A percentile compares a stretch with the other conserved stretches of the same genome.
These are phyloP conservation scores for Prolemur simus DNA, from an alignment of 2,113 vertebrate genomes.

Conservation along the genomic window DNA sequence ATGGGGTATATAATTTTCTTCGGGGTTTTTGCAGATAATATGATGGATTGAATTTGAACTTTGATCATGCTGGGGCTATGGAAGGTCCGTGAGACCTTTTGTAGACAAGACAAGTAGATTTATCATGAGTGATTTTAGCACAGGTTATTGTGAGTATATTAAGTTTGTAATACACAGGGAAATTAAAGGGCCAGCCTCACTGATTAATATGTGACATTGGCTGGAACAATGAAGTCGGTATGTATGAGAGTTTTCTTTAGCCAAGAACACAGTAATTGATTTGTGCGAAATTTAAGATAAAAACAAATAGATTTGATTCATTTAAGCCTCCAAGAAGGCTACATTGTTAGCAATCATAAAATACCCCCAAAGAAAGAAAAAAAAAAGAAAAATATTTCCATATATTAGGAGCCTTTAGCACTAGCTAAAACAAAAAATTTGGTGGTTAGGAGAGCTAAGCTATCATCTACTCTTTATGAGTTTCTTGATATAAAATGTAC, in stretches of 20 bases:
- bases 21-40: constrained; percentile 14
- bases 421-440: constrained; percentile 19
- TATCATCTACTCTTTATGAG: constrained; percentile 54
- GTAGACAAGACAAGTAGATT: constrained; percentile 26
- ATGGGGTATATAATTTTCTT: background rate
- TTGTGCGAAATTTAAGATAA: background rate
- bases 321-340: constrained; percentile 40
- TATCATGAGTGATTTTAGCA: constrained; percentile 10
- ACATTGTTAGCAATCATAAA: constrained; percentile 46
- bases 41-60: constrained; percentile 33
- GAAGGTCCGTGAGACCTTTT: constrained; percentile 43
- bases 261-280: background rate
- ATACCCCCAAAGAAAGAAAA: background rate
- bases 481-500: constrained; percentile 44
- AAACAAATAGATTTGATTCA: constrained; percentile 39
- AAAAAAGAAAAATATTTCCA: constrained; percentile 14
- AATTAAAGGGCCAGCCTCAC: background rate
- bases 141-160: constrained; percentile 8
- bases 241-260: background rate
- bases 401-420: constrained; percentile 28
- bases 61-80: background rate
- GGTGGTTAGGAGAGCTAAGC: constrained; percentile 19
- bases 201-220: constrained; percentile 17
- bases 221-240: background rate
- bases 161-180: background rate